These are phyloP conservation scores for Mythimna pallens DNA, from an alignment of 2,888 invertebrate genomes.

Conservation along the genomic window DNA sequence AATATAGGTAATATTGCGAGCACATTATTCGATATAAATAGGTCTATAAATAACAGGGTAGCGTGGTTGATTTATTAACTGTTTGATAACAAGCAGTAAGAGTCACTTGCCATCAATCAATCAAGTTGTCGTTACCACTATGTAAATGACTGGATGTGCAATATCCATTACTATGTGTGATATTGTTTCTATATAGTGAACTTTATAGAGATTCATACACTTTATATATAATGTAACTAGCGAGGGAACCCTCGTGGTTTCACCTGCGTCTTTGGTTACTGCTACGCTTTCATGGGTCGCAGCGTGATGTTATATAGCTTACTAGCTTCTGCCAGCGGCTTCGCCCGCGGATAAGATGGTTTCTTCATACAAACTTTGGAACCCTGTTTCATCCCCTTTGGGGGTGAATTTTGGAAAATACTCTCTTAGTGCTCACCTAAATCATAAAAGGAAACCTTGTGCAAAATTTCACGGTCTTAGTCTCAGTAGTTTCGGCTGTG, in stretches of 20 bases:
- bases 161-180: constrained; percentile 61
- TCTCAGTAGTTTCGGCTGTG: too few species aligned
- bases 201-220: constrained; percentile 12
- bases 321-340: too few species aligned
- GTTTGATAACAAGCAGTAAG: constrained; percentile 72
- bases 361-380: too few species aligned
- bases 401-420: too few species aligned
- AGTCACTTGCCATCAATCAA: constrained; percentile 75
- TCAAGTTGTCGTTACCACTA: constrained; percentile 73
- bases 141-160: constrained; percentile 72
- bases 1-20: constrained; percentile 31
- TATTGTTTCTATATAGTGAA: constrained; percentile 28
- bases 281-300: too few species aligned
- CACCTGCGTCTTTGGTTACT: too few species aligned
- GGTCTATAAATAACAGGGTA: constrained; percentile 57
- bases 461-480: too few species aligned
- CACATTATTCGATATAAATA: constrained; percentile 47
- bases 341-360: too few species aligned
- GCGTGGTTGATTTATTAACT: constrained; percentile 72
- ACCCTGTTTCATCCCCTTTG: too few species aligned
- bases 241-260: not conserved
- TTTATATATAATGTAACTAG: not conserved
- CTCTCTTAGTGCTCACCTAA: too few species aligned
- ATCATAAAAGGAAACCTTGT: too few species aligned
- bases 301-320: too few species aligned